phyloP scores from a whole-genome alignment of 2,888 invertebrate genomes.

The Drosophila robusta region DNA sequence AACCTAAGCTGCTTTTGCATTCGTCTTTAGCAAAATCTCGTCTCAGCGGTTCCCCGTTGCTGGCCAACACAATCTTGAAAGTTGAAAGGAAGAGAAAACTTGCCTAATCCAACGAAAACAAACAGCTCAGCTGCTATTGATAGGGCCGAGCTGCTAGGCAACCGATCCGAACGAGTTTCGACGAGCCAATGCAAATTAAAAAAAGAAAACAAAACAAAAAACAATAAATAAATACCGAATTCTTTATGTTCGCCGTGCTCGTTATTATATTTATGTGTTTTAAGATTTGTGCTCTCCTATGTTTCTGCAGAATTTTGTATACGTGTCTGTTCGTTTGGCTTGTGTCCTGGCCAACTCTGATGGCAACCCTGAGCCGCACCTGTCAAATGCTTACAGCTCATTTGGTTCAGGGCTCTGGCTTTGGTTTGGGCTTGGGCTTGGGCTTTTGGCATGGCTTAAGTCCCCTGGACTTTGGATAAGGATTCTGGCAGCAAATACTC shows the following conservation, averaged over 20 bases:
- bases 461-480: conserved; percentile 36
- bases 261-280: not conserved
- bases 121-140: conserved; percentile 71
- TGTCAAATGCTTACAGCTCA: conserved; percentile 48
- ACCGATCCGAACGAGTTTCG: conserved; percentile 36
- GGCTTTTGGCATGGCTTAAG: conserved; percentile 26
- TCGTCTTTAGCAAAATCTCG: conserved; percentile 4
- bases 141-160: conserved; percentile 53
- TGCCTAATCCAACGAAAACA: conserved; percentile 73
- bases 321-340: not conserved
- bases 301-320: not conserved
- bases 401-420: conserved; percentile 26
- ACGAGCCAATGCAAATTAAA: conserved; percentile 19
- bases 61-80: conserved; percentile 18
- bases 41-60: conserved; percentile 12
- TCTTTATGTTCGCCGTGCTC: not conserved
- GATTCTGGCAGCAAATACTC: conserved; percentile 37
- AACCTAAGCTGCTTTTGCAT: conserved; percentile 56
- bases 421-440: not conserved
- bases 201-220: not conserved
- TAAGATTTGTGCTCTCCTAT: conserved; percentile 4
- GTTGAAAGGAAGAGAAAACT: conserved; percentile 53
- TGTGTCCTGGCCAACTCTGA: not conserved
- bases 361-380: conserved; percentile 17
- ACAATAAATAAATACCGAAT: conserved; percentile 15